phyloP scores from a whole-genome alignment of 2,888 invertebrate genomes.

The Andrena bucephala region DNA sequence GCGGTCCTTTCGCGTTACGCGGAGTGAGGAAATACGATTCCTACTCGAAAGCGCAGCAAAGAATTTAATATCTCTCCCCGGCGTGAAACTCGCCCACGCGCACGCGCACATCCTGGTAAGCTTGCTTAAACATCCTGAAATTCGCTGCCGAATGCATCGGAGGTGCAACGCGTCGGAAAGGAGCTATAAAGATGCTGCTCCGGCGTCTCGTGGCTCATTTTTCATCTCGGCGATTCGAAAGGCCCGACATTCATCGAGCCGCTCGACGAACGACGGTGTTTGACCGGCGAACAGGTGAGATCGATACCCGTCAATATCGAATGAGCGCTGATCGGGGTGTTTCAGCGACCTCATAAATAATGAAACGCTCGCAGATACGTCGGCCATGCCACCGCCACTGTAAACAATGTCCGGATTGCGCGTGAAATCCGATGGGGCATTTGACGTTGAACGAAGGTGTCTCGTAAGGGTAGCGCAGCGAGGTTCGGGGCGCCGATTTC shows the following conservation, averaged over 20 bases:
- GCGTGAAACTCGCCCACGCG: slow-evolving; percentile 6
- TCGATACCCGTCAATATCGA: slow-evolving; percentile 63
- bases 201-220: slow-evolving; percentile 1
- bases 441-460: slow-evolving; percentile 29
- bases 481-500: too few relatives aligned
- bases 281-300: slow-evolving; percentile 31
- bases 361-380: slow-evolving; percentile 51
- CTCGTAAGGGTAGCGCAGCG: too few relatives aligned
- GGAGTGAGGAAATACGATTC: slow-evolving; percentile 29
- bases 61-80: slow-evolving; percentile 42
- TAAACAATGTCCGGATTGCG: slow-evolving; percentile 50
- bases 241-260: slow-evolving; percentile 4
- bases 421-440: slow-evolving; percentile 37
- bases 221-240: slow-evolving; percentile 6
- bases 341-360: slow-evolving; percentile 69
- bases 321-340: slow-evolving; percentile 61
- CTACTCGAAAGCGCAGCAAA: slow-evolving; percentile 11
- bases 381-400: slow-evolving; percentile 29
- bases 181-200: not conserved
- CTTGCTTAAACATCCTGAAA: not conserved
- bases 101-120: not conserved
- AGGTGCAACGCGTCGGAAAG: not conserved
- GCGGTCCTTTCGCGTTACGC: slow-evolving; percentile 23
- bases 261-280: slow-evolving; percentile 1
- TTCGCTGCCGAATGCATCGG: too few relatives aligned